phyloP scores from a whole-genome alignment of 2,113 vertebrate genomes.

The Porphyrio hochstetteri region DNA sequence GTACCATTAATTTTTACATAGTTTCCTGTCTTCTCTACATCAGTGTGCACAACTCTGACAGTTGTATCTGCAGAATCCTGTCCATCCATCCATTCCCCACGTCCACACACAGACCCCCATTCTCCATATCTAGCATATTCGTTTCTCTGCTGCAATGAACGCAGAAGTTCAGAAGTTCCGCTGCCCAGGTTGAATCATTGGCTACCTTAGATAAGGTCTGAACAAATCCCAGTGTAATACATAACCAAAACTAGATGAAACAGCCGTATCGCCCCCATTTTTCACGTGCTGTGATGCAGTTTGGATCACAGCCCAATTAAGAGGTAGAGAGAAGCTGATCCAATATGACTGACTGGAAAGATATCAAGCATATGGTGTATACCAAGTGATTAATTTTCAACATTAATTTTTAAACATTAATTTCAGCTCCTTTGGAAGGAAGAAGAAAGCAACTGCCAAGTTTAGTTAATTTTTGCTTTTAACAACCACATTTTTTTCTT shows the following conservation, averaged over 20 bases:
- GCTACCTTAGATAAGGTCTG: background rate
- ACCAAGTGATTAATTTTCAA: conserved; percentile 45
- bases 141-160: background rate
- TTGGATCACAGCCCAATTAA: conserved; percentile 21
- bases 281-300: background rate
- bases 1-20: background rate
- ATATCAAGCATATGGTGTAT: conserved; percentile 26
- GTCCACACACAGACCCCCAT: no score
- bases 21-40: background rate
- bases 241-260: background rate
- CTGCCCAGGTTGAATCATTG: background rate
- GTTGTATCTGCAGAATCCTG: background rate
- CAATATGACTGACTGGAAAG: conserved; percentile 34
- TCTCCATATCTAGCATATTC: background rate
- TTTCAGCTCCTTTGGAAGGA: conserved; percentile 13
- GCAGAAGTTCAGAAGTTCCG: background rate
- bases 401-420: conserved; percentile 58
- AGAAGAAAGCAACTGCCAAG: conserved; percentile 37
- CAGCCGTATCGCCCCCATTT: background rate
- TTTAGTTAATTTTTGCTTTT: conserved; percentile 11
- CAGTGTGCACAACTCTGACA: background rate
- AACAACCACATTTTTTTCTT: background rate
- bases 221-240: background rate
- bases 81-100: no score
- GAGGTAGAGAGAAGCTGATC: conserved; percentile 25